These are phyloP conservation scores for Fulica atra DNA, from an alignment of 2,113 vertebrate species.

Conservation along the genomic window DNA sequence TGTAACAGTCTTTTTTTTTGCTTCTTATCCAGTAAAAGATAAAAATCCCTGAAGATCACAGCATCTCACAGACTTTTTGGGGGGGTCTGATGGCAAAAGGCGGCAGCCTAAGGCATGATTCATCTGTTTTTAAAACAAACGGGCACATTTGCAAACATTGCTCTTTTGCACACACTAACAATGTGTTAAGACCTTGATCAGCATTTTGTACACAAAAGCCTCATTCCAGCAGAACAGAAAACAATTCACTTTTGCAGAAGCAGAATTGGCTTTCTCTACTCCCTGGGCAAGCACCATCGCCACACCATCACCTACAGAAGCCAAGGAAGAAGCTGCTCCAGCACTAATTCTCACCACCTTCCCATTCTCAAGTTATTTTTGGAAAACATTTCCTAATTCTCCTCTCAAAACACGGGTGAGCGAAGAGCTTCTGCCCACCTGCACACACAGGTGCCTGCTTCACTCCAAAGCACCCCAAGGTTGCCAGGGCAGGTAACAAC, in stretches of 20 bases:
- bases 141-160: not conserved
- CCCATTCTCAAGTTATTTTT: not conserved
- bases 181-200: not conserved
- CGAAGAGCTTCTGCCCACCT: not conserved
- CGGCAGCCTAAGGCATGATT: not conserved
- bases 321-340: not conserved
- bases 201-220: not conserved
- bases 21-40: not conserved
- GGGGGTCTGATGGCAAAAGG: not conserved
- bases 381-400: not conserved
- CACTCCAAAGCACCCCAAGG: not conserved
- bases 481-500: accelerated
- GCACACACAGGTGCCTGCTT: not conserved
- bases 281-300: not conserved
- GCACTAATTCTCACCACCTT: not conserved
- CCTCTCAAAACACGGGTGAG: not conserved
- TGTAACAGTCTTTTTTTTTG: not conserved
- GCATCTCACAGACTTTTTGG: not conserved
- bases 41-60: not conserved
- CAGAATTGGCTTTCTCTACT: not conserved
- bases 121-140: not conserved
- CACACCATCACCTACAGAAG: accelerated
- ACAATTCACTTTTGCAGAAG: not conserved
- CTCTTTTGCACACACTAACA: not conserved
- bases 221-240: not conserved